Evolutionary conservation across 2,113 vertebrate species (phyloP).

Genomic region (Nothocercus nigrocapillus): DNA sequence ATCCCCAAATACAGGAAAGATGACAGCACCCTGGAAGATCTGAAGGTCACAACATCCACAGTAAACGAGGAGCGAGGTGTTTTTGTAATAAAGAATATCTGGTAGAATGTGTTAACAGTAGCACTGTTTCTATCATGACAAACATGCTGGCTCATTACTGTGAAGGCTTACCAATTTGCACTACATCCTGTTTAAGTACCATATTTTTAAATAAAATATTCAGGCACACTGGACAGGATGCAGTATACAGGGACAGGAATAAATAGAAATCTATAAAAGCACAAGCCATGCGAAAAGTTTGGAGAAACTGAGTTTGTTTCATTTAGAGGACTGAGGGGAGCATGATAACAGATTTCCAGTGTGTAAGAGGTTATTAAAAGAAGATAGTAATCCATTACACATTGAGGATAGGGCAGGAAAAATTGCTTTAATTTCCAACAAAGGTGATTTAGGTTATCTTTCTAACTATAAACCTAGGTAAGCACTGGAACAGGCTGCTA

Average conservation of each 20-base stretch:
- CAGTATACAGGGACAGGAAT: not conserved
- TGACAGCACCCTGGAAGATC: constrained; percentile 17
- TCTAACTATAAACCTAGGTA: constrained; percentile 36
- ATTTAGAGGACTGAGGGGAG: not conserved
- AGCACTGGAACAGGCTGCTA: not conserved
- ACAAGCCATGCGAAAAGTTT: constrained; percentile 6
- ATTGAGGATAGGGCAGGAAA: not conserved
- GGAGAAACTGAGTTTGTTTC: not conserved
- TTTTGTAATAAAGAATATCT: not conserved
- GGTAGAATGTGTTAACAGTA: constrained; percentile 11
- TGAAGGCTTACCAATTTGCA: not conserved
- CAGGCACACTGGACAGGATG: not conserved
- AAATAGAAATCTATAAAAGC: constrained; percentile 24
- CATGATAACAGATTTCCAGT: not conserved
- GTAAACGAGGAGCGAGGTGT: constrained; percentile 36
- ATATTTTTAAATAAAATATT: constrained; percentile 27
- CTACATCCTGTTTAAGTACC: not conserved
- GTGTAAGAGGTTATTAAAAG: constrained; percentile 6
- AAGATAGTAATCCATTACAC: not conserved
- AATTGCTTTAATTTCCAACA: not conserved
- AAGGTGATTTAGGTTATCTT: constrained; percentile 33
- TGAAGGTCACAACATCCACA: constrained; percentile 15
- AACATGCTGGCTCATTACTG: not conserved
- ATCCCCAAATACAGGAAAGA: not conserved
- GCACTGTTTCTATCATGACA: not conserved